Base-by-base conservation (phyloP, 2,113 vertebrate species). In the Nothoprocta pentlandii region DNA sequence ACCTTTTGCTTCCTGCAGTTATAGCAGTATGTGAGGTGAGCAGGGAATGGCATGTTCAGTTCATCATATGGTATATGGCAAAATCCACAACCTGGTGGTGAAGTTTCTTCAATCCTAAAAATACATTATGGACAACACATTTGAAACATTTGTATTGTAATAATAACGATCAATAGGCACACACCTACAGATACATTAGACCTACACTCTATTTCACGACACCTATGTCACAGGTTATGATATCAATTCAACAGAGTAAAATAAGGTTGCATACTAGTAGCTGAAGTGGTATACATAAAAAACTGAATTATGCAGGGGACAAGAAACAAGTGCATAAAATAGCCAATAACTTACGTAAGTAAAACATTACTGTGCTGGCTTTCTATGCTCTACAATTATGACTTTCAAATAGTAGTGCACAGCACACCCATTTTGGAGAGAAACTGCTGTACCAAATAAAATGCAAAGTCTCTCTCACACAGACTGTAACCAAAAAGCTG, bases 51-150 rank as follows among this genome's bases (percentile, higher is more conserved):
- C 99, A 99, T 99, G 95, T 99, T 99, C 92, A 99, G 90, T 94
- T 99, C 99, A 96, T 99, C 99, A 21, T 99, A 99, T 0, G 99
- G 99, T 92, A 99, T 99, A 97, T 99, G 99, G 95, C 99, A 99
- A 97, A 99, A 99, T 68, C 98, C 98, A 97, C 99, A 99, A 94
- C 97, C 98, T 12, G 97, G 97, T 62, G 98, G 98, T 53, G 98
- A 98, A 9, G 97, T 95, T 78, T 99, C 99, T 73, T 99, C 99
- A 93, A 98, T 97, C 97, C 99, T 99, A 97, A 66, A 93, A 95
- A 86, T 32, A 96, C 10, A 89, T 90, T 41, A 93, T 44, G 68
- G 32, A 93, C 74, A 87, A 64, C 32, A 83, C 13, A 66, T 61
- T 97, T 91, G 80, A 93, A 96, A 95, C 47, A 76, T 28, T 54